These are phyloP conservation scores for Pammene aurita DNA, from an alignment of 2,888 invertebrate genomes.

Conservation along the genomic window DNA sequence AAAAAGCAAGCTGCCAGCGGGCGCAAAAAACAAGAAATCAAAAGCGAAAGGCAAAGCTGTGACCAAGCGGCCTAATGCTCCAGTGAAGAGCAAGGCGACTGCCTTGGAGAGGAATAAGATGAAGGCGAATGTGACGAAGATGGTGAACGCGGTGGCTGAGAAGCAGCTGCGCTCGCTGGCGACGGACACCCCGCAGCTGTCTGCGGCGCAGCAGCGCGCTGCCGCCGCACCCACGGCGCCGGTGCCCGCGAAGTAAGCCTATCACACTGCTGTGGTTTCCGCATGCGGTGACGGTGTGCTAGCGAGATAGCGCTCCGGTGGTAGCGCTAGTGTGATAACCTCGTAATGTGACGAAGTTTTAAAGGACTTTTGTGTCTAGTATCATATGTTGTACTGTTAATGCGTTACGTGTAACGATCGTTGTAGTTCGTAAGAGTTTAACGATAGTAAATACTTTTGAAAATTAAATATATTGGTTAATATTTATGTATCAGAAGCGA, in stretches of 20 bases:
- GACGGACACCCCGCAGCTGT: conserved; percentile 76
- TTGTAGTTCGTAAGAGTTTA: not conserved
- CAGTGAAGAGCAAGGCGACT: conserved; percentile 85
- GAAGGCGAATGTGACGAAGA: conserved; percentile 86
- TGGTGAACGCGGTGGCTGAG: conserved; percentile 87
- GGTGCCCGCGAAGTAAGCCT: conserved; percentile 58
- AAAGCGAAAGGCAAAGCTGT: conserved; percentile 81
- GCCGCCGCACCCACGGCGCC: conserved; percentile 76
- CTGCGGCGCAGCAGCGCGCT: conserved; percentile 75
- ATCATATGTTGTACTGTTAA: not conserved
- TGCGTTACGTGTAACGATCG: not conserved
- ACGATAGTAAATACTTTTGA: too few relatives aligned
- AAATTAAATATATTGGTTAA: too few relatives aligned
- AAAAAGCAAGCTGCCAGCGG: conserved; percentile 84
- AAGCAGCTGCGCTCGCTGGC: conserved; percentile 85
- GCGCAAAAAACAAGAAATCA: conserved; percentile 79
- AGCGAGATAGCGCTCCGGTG: too few relatives aligned
- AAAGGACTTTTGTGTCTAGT: not conserved
- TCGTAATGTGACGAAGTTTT: conserved; percentile 8
- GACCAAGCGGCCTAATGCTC: conserved; percentile 85
- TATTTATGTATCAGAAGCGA: too few relatives aligned
- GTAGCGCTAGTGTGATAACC: too few relatives aligned
- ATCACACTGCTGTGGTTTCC: too few relatives aligned
- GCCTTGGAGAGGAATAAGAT: conserved; percentile 84
- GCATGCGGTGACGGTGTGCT: too few relatives aligned